These are phyloP conservation scores for Megaceryle alcyon DNA, from an alignment of 2,797 vertebrate species.

Conservation along the genomic window DNA sequence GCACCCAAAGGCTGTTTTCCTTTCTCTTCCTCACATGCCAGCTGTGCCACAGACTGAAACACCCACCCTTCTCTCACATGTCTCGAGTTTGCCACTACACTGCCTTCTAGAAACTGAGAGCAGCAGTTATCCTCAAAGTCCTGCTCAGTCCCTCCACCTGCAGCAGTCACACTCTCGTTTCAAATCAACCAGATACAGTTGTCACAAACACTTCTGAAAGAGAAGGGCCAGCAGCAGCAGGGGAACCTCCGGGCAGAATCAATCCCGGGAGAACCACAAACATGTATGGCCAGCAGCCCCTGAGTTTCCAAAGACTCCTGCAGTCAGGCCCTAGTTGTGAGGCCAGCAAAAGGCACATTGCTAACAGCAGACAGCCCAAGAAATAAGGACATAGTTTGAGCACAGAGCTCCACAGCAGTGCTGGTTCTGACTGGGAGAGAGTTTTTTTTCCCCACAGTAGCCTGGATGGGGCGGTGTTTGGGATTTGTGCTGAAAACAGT, in stretches of 20 bases:
- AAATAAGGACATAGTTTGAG: neutral
- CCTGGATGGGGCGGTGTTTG: neutral
- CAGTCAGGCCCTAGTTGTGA: too few species aligned
- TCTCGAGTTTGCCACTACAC: neutral
- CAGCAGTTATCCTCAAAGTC: too few species aligned
- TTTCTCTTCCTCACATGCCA: neutral
- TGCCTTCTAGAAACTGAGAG: neutral
- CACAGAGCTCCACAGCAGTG: neutral
- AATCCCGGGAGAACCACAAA: neutral
- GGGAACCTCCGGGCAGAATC: neutral
- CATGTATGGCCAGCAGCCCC: neutral
- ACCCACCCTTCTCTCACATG: neutral
- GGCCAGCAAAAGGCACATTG: accelerated
- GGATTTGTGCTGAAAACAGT: neutral
- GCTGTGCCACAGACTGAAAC: neutral
- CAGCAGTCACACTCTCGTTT: neutral
- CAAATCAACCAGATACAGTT: neutral
- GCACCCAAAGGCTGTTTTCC: neutral
- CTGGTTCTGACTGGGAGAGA: neutral
- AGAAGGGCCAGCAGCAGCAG: neutral
- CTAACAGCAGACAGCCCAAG: neutral
- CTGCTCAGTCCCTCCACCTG: neutral
- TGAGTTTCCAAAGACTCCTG: neutral
- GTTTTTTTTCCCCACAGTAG: neutral
- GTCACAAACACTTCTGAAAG: neutral